Evolutionary conservation across 2,888 invertebrate genomes (phyloP).

Genomic region (Troilus luridus): DNA sequence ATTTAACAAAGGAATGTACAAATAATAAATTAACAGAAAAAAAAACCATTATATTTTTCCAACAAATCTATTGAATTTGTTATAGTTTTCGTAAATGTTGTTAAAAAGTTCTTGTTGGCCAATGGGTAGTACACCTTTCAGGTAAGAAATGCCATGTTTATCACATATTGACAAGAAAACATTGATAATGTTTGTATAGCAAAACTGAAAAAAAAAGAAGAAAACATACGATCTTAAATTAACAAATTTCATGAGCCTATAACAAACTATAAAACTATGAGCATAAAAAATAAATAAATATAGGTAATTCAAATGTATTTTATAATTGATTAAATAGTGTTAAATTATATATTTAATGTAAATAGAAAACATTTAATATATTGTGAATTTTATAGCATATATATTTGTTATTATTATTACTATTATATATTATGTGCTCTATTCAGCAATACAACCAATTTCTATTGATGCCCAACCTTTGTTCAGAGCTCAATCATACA

Average conservation of each 20-base stretch:
- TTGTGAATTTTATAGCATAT: too few species aligned
- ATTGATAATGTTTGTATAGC: conserved; percentile 69
- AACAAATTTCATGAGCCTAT: background rate
- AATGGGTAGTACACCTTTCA: conserved; percentile 69
- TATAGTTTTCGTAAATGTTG: conserved; percentile 70
- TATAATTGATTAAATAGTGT: too few species aligned
- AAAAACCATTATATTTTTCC: conserved; percentile 70
- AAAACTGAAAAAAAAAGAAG: conserved; percentile 60
- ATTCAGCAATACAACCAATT: too few species aligned
- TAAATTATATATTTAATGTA: too few species aligned
- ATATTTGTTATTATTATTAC: too few species aligned
- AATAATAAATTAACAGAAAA: conserved; percentile 26
- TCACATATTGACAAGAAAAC: conserved; percentile 70
- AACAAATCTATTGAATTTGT: conserved; percentile 71
- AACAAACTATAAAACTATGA: background rate
- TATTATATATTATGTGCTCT: too few species aligned
- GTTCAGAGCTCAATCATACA: too few species aligned
- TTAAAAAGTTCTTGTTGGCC: conserved; percentile 72
- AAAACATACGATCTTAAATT: background rate
- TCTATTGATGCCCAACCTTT: too few species aligned
- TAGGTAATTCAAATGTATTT: background rate
- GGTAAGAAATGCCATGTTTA: conserved; percentile 70
- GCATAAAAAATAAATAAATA: background rate
- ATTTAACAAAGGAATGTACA: conserved; percentile 31
- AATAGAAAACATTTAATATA: too few species aligned